Base-by-base conservation (phyloP, 1,140 invertebrate species). In the Diachasma alloeum region DNA sequence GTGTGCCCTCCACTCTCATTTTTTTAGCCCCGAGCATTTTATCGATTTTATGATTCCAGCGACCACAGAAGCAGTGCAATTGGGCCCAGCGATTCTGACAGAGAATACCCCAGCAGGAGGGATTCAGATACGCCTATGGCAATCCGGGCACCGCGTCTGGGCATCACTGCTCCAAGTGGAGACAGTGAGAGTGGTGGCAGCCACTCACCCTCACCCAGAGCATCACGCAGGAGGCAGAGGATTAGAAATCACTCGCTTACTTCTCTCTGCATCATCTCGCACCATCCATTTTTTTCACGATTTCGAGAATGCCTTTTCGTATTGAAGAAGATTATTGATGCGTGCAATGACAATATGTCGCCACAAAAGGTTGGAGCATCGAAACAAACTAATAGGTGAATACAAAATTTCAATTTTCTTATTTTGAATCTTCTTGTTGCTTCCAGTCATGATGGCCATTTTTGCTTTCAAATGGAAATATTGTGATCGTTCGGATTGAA, bases 271-370 rank as follows among this genome's bases (percentile, higher is more conserved):
- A 94, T 99, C 81, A 93, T 99, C 53, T 99, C 97, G 78, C 98
- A 99, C 92, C 98, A 99, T 92, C 98, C 98, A 44, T 99, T 99
- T 90, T 98, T 99, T 88, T 96, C 97, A 56, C 97, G 95, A 84
- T 99, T 99, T 91, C 95, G 98, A 75, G 97, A 99, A 91, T 98
- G 98, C 91, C 93, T 99, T 78, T 97, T 96, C 90, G 95, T 98
- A 83, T 91, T 99, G 80, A 97, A 97, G 88, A 96, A 95, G 85
- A 91, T 99, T 74, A 98, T 99, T 83, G 97, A 99, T 90, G 96
- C 97, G 67, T 99, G 97, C 90, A 97, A 98, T 90, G 97, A 99
- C 91, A 96, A 95, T 84, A 96, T 95, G 59, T 93, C 95, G 84
- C 95, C 95, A 37, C 92, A 94, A 83, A 93, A 96, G 83, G 94